phyloP scores from a whole-genome alignment of 1,140 invertebrate species.

The Catajapyx aquilonaris region DNA sequence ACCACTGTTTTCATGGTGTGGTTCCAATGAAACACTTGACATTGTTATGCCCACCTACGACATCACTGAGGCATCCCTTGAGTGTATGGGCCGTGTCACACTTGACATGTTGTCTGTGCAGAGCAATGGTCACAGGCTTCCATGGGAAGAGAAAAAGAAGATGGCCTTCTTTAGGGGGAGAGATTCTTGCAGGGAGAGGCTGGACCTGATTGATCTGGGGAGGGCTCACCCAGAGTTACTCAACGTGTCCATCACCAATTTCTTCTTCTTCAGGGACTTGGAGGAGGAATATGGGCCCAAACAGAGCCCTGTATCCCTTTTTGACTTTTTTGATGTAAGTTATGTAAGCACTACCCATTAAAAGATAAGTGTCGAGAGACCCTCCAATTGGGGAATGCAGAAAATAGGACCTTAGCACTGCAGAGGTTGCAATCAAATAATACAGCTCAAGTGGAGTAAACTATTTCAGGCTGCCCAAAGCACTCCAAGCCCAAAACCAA shows the following conservation, averaged over 20 bases:
- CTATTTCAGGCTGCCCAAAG: no score
- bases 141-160: constrained; percentile 52
- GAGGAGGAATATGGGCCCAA: constrained; percentile 68
- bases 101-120: constrained; percentile 79
- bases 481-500: no score
- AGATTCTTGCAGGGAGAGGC: constrained; percentile 61
- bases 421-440: no score
- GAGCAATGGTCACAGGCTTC: constrained; percentile 36
- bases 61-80: constrained; percentile 71
- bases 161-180: constrained; percentile 80
- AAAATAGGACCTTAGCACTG: no score
- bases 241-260: constrained; percentile 84
- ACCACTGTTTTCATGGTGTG: constrained; percentile 95
- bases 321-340: constrained; percentile 84
- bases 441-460: no score
- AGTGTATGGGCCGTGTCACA: constrained; percentile 75
- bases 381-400: no score
- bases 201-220: constrained; percentile 63
- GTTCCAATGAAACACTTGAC: constrained; percentile 59
- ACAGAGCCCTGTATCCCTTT: constrained; percentile 67
- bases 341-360: no score
- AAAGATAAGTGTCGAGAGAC: no score
- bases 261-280: constrained; percentile 84
- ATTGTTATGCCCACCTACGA: constrained; percentile 92
- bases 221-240: constrained; percentile 55